These are phyloP conservation scores for Zaprionus bogoriensis DNA, from an alignment of 2,888 invertebrate species.

Conservation along the genomic window DNA sequence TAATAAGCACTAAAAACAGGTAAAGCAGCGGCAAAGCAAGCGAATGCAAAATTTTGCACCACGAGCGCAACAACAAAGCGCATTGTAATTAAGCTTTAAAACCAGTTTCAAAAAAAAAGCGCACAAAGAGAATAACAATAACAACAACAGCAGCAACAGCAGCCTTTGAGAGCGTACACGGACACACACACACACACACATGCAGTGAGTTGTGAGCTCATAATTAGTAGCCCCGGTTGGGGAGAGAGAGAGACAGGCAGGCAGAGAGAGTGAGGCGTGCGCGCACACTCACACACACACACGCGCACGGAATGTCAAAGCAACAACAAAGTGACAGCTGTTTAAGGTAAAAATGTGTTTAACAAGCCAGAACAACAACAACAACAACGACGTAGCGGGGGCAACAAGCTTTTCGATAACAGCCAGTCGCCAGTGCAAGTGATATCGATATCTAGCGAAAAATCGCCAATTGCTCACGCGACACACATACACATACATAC, in stretches of 20 bases:
- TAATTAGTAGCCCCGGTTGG: constrained; percentile 55
- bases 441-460: constrained; percentile 28
- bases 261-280: constrained; percentile 3
- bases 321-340: constrained; percentile 74
- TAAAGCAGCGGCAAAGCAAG: constrained; percentile 46
- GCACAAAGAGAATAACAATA: constrained; percentile 39
- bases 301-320: constrained; percentile 26
- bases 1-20: constrained; percentile 51
- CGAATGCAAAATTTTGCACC: constrained; percentile 65
- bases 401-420: constrained; percentile 28
- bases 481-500: not conserved
- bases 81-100: constrained; percentile 73
- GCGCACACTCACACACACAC: constrained; percentile 6
- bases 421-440: not conserved
- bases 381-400: constrained; percentile 41
- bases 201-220: constrained; percentile 37
- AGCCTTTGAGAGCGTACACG: constrained; percentile 15
- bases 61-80: constrained; percentile 53
- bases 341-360: constrained; percentile 61
- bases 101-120: constrained; percentile 65
- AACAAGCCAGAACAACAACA: constrained; percentile 19
- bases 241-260: constrained; percentile 14
- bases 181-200: constrained; percentile 11
- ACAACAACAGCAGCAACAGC: constrained; percentile 10
- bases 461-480: not conserved